Conservation (phyloP, 2,888 invertebrate species). For the Exephanes ischioxanthus region DNA sequence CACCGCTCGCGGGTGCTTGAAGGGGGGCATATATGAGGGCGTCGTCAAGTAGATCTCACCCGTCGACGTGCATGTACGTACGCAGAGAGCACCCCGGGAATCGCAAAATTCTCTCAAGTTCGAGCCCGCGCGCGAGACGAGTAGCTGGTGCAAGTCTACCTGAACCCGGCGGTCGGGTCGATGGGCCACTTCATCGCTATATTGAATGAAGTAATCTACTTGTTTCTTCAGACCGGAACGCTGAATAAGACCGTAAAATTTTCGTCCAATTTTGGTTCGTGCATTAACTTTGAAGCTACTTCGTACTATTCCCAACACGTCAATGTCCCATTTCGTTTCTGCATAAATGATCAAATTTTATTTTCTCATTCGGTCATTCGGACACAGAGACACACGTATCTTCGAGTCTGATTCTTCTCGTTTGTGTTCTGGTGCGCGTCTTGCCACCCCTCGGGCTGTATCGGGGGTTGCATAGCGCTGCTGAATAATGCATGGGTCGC, state of each 20-base stretch:
- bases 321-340: background rate
- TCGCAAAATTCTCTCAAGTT: constrained; percentile 62
- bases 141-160: constrained; percentile 43
- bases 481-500: constrained; percentile 60
- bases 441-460: constrained; percentile 23
- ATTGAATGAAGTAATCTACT: constrained; percentile 53
- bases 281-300: background rate
- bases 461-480: constrained; percentile 47
- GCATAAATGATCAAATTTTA: constrained; percentile 1
- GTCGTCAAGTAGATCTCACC: constrained; percentile 62
- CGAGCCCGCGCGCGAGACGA: constrained; percentile 45
- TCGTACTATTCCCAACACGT: background rate
- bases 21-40: constrained; percentile 62
- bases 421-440: constrained; percentile 34
- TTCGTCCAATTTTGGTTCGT: background rate
- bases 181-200: constrained; percentile 59
- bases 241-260: background rate
- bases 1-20: constrained; percentile 52
- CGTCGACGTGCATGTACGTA: constrained; percentile 34
- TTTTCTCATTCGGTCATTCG: constrained; percentile 15
- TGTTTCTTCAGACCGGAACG: constrained; percentile 3
- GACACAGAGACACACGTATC: background rate
- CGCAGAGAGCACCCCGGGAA: constrained; percentile 45
- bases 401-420: constrained; percentile 45
- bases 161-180: constrained; percentile 42